These are phyloP conservation scores for Danaus plexippus DNA, from an alignment of 1,140 invertebrate species.

Conservation along the genomic window DNA sequence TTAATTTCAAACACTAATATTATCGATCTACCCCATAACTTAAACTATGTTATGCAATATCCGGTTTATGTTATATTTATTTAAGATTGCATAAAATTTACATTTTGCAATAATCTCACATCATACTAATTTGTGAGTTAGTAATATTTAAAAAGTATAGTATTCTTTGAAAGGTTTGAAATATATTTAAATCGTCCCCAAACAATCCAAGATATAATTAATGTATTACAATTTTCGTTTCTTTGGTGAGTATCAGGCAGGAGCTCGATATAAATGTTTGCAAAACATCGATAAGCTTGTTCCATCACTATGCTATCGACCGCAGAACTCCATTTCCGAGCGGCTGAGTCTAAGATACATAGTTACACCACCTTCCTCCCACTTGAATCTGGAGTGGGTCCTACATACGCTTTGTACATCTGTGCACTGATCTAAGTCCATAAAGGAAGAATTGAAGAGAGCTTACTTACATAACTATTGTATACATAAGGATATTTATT, in stretches of 20 bases:
- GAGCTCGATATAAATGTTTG: too few relatives aligned
- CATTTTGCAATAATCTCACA: too few relatives aligned
- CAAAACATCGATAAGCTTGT: constrained; percentile 1
- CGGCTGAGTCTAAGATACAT: constrained; percentile 27
- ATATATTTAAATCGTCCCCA: too few relatives aligned
- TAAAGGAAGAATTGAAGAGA: constrained; percentile 3
- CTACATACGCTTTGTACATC: constrained; percentile 25
- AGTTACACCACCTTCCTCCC: constrained; percentile 22
- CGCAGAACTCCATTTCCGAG: constrained; percentile 43
- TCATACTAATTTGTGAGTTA: too few relatives aligned
- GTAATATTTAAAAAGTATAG: too few relatives aligned
- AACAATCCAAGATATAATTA: too few relatives aligned
- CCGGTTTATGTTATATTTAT: too few relatives aligned
- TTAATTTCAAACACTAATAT: background rate
- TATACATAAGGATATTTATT: too few relatives aligned
- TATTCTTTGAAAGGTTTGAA: too few relatives aligned
- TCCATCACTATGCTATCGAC: constrained; percentile 45
- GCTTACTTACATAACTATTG: too few relatives aligned
- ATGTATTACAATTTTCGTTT: constrained; percentile 1
- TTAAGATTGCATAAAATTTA: too few relatives aligned
- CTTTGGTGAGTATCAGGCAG: background rate
- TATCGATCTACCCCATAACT: background rate
- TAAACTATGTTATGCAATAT: background rate
- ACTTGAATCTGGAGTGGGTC: constrained; percentile 22
- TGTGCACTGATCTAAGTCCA: constrained; percentile 11